Evolutionary conservation across 2,888 invertebrate species (phyloP).

Genomic region (Agonopterix heracliana): DNA sequence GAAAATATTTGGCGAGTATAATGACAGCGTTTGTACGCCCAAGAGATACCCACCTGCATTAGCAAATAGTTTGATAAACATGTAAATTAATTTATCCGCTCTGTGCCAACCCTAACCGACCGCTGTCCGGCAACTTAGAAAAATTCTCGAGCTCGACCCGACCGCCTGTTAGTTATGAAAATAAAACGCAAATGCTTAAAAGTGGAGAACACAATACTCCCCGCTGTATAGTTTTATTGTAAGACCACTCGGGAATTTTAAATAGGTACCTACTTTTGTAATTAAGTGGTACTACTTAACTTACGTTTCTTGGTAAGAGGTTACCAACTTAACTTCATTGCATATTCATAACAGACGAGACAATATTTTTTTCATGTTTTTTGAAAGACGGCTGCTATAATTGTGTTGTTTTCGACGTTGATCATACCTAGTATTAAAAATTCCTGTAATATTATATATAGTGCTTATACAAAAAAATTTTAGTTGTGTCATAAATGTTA

Average conservation of each 20-base stretch:
- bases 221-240: constrained; percentile 6
- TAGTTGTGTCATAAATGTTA: too few relatives aligned
- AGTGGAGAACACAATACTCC: constrained; percentile 18
- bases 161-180: constrained; percentile 17
- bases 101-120: constrained; percentile 2
- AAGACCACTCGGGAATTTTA: constrained; percentile 7
- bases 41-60: too few relatives aligned
- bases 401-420: too few relatives aligned
- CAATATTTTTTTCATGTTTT: too few relatives aligned
- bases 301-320: constrained; percentile 1
- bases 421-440: too few relatives aligned
- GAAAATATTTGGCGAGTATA: too few relatives aligned
- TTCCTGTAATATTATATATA: too few relatives aligned
- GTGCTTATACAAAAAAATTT: too few relatives aligned
- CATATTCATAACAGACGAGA: constrained; percentile 5
- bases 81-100: too few relatives aligned
- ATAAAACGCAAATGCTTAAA: constrained; percentile 23
- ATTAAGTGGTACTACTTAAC: constrained; percentile 5
- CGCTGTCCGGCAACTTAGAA: constrained; percentile 13
- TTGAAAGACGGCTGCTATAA: too few relatives aligned
- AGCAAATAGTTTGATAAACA: too few relatives aligned
- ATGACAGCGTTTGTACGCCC: too few relatives aligned
- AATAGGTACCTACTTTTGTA: constrained; percentile 1
- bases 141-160: constrained; percentile 11
- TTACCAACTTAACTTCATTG: constrained; percentile 3